Evolutionary conservation across 2,113 vertebrate species (phyloP), one percentile per base, ranked within the genome.

Genomic region (Cyanoramphus novaezelandiae): DNA sequence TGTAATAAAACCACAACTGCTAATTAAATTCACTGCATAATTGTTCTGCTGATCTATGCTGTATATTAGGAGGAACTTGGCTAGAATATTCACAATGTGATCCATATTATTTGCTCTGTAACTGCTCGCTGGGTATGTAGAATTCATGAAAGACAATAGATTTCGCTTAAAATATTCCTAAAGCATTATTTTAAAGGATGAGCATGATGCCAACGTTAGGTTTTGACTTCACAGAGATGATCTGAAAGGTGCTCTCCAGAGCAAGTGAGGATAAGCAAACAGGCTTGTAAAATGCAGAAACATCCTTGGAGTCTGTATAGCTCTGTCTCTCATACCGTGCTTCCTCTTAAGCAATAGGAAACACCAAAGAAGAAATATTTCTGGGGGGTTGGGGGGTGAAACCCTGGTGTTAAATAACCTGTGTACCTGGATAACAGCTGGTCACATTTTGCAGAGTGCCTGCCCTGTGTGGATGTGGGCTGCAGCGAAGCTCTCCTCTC

Each of bases 181-280:
- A 50, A 15, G 10, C 9, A 11, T 65, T 74, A 6, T 44, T 81
- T 68, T 21, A 27, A 92, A 81, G 49, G 13, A 14, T 17, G 18
- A 77, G 35, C 28, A 37, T 0, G 0, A 17, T 29, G 59, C 1
- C n/a, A n/a, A 17, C 10, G 39, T 19, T 25, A 55, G 64, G 43
- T 27, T 39, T 85, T 72, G 62, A 2, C 27, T 76, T 25, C 39
- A 35, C 46, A 88, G 76, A 39, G 33, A 7, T 11, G 6, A 18
- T 9, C 75, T 31, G 52, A 37, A 71, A 69, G 16, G 23, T 27
- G 33, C 11, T 46, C 28, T 60, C 67, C 67, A 72, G 60, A 74
- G 13, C n/a, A 57, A 53, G 20, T 2, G 43, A 37, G 41, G 52
- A n/a, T 17, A 65, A 69, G 33, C 47, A 50, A 74, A 59, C 0